Evolutionary conservation across 2,113 vertebrate species (phyloP), one percentile per base, ranked within the genome.

Genomic region (Thunnus maccoyii): DNA sequence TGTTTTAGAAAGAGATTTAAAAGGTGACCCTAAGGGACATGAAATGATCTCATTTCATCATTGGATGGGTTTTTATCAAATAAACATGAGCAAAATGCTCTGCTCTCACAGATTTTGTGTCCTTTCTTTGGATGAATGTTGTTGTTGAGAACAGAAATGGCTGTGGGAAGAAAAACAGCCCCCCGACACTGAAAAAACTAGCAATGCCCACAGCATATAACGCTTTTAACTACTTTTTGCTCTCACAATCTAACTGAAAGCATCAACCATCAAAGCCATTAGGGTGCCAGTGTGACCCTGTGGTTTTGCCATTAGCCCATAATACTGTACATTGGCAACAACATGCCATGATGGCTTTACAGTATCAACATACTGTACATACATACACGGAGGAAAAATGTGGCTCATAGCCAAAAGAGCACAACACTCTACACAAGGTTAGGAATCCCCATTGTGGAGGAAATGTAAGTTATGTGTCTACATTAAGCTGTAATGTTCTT

Each of bases 381-480:
- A 67, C 76, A 76, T 77, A 72, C 65, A 55, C 50, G 27, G 68
- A 78, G 85, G 78, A 82, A 83, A 82, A 83, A 81, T 78, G 64
- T 84, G 63, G 83, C 72, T 77, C 72, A 83, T 52, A 56, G 81
- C 74, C 77, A 84, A 86, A 90, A 89, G 55, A 79, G 65, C 44
- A 65, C 57, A 71, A 70, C 17, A n/a, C 70, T 74, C 76, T 62
- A 41, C 47, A 81, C 75, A 81, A 86, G 78, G 79, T 77, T 80
- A 86, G 77, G 80, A 78, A 85, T 79, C 77, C 81, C 84, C 70
- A 83, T 88, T 84, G 84, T 79, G 69, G 80, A 76, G 68, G 73
- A 78, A 90, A 90, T 83, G 78, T 89, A 85, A 91, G 85, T 93
- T 90, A 93, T 93, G 83, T 66, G 72, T 91, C 89, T 72, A 88